Evolutionary conservation across 2,113 vertebrate genomes (phyloP).

Genomic region (Oncorhynchus tshawytscha): DNA sequence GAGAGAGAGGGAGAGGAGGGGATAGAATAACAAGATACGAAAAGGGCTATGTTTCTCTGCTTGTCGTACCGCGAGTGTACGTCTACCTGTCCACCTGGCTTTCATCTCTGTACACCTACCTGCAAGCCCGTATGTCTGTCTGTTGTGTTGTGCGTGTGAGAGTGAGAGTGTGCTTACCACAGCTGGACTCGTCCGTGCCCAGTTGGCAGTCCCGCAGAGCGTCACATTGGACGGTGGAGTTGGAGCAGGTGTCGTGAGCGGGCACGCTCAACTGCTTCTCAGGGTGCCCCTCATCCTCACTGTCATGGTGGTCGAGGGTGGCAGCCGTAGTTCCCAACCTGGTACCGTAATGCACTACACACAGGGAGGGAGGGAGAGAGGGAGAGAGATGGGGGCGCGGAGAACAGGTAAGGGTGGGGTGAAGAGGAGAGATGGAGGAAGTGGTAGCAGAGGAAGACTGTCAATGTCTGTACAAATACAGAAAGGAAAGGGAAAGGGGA

Average conservation of each 20-base stretch:
- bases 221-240: slow-evolving; percentile 54
- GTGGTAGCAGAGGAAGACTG: neutral
- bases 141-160: neutral
- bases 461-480: no score
- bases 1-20: neutral
- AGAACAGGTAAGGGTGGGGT: neutral
- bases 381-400: neutral
- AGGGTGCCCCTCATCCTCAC: accelerated
- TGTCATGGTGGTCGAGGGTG: neutral
- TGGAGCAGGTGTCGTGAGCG: slow-evolving; percentile 57
- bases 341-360: slow-evolving; percentile 58
- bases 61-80: neutral
- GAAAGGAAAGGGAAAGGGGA: no score
- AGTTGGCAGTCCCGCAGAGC: slow-evolving; percentile 49
- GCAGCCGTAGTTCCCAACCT: neutral
- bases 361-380: neutral
- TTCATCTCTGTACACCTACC: neutral
- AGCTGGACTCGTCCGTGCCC: slow-evolving; percentile 62
- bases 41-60: neutral
- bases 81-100: neutral
- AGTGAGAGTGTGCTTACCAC: slow-evolving; percentile 53
- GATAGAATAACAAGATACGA: neutral
- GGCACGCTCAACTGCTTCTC: accelerated
- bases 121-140: neutral
- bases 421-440: neutral